These are phyloP conservation scores for Saguinus imperator DNA, from an alignment of 2,113 vertebrate species.

Conservation along the genomic window DNA sequence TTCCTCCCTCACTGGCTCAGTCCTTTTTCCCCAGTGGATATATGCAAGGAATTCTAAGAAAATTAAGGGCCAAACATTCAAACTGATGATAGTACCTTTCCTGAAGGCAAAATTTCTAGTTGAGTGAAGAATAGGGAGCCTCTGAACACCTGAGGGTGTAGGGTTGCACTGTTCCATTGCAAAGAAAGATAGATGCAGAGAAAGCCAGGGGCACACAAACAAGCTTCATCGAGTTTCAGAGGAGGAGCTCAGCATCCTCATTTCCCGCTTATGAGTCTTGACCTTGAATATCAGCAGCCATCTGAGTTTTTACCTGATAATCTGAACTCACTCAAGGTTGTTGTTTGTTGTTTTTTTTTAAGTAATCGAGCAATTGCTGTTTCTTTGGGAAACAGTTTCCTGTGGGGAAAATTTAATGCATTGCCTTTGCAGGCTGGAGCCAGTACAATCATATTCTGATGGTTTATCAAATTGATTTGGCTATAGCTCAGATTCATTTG, in stretches of 20 bases:
- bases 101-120: constrained; percentile 22
- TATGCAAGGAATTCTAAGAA: background rate
- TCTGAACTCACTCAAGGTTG: constrained; percentile 35
- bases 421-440: constrained; percentile 76
- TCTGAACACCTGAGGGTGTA: background rate
- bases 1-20: background rate
- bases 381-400: constrained; percentile 76
- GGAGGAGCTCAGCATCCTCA: background rate
- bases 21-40: background rate
- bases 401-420: constrained; percentile 72
- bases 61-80: background rate
- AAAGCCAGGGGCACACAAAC: background rate
- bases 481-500: constrained; percentile 83
- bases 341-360: constrained; percentile 1
- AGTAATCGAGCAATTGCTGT: constrained; percentile 58
- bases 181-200: background rate
- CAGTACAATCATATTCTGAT: constrained; percentile 77
- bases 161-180: background rate
- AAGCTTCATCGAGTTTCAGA: background rate
- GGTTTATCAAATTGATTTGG: constrained; percentile 85
- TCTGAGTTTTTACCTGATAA: constrained; percentile 49
- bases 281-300: constrained; percentile 52
- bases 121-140: background rate
- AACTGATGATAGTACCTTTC: background rate
- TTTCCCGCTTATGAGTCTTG: background rate